phyloP scores from a whole-genome alignment of 30 jellyfish, hydroid and myxozoan species.

The Chironex yamaguchii region DNA sequence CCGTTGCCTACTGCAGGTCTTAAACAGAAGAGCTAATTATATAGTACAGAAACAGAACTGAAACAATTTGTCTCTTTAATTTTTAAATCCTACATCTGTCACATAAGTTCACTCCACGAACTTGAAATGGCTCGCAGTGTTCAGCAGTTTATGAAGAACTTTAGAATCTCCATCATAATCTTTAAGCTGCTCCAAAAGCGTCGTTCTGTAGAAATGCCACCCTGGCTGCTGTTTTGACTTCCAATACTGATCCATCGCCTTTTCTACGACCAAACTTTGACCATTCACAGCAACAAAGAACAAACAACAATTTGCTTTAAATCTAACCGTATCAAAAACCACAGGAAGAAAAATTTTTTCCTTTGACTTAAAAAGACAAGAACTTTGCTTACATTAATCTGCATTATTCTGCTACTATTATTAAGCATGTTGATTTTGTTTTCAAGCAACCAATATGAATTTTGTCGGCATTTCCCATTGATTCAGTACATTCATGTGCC shows the following conservation, averaged over 20 bases:
- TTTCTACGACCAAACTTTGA: slow-evolving; percentile 43
- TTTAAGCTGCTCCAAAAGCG: slow-evolving; percentile 35
- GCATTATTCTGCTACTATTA: too few relatives aligned
- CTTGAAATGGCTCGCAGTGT: slow-evolving; percentile 29
- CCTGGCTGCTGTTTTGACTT: slow-evolving; percentile 39
- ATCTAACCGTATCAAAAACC: too few relatives aligned
- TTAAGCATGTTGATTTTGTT: too few relatives aligned
- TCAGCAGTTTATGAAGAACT: slow-evolving; percentile 41
- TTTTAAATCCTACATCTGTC: neutral
- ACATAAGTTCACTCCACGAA: slow-evolving; percentile 25
- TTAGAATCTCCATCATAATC: slow-evolving; percentile 31
- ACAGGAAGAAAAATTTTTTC: too few relatives aligned
- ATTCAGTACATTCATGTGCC: too few relatives aligned
- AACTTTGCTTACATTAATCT: too few relatives aligned
- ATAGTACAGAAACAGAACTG: slow-evolving; percentile 4
- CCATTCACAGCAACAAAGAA: slow-evolving; percentile 53
- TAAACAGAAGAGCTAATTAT: slow-evolving; percentile 4
- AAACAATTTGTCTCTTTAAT: neutral
- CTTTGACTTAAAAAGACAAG: too few relatives aligned
- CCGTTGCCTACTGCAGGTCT: slow-evolving; percentile 6
- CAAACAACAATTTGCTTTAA: too few relatives aligned
- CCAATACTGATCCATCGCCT: slow-evolving; percentile 60
- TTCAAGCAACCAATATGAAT: too few relatives aligned
- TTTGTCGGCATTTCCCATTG: too few relatives aligned
- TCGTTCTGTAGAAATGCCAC: slow-evolving; percentile 30